A percentile compares a stretch with the other conserved stretches of the same genome.
phyloP scores from a whole-genome alignment of 2,888 invertebrate genomes.

The Nipponacmea schrenckii region DNA sequence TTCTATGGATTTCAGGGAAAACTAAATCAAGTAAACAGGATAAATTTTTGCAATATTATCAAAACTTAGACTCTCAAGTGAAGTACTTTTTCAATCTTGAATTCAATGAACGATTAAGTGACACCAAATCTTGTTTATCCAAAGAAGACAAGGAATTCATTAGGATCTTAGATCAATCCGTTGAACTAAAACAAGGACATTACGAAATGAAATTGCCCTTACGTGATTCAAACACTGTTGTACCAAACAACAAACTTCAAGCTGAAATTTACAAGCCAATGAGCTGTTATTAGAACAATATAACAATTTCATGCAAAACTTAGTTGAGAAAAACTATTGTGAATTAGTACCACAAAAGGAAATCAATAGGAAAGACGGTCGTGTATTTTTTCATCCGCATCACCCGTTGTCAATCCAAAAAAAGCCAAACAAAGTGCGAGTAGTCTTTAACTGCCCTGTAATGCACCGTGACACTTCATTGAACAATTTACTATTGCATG shows the following conservation, averaged over 20 bases:
- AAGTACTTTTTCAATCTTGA: not conserved
- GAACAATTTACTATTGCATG: constrained; percentile 32
- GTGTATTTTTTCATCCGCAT: constrained; percentile 33
- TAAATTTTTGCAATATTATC: not conserved
- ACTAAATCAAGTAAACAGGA: not conserved
- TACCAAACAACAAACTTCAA: constrained; percentile 17
- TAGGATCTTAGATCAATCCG: constrained; percentile 5
- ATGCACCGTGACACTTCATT: constrained; percentile 29
- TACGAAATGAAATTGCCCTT: constrained; percentile 17
- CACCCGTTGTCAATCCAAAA: constrained; percentile 27
- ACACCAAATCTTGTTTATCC: not conserved
- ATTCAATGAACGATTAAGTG: not conserved
- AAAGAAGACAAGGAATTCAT: constrained; percentile 19
- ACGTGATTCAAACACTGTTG: not conserved
- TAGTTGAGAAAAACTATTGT: constrained; percentile 20
- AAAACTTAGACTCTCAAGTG: not conserved
- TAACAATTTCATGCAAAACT: constrained; percentile 23
- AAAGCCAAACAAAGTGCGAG: constrained; percentile 25
- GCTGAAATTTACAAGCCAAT: constrained; percentile 4
- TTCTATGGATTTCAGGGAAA: not conserved
- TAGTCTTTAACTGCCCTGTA: constrained; percentile 33
- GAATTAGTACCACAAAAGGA: constrained; percentile 15
- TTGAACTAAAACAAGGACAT: constrained; percentile 12
- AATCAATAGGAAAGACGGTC: constrained; percentile 10
- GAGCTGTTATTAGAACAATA: constrained; percentile 4